Evolutionary conservation across 1,140 invertebrate species (phyloP), one percentile per base, ranked within the genome.

Genomic region (Drosophila guanche): DNA sequence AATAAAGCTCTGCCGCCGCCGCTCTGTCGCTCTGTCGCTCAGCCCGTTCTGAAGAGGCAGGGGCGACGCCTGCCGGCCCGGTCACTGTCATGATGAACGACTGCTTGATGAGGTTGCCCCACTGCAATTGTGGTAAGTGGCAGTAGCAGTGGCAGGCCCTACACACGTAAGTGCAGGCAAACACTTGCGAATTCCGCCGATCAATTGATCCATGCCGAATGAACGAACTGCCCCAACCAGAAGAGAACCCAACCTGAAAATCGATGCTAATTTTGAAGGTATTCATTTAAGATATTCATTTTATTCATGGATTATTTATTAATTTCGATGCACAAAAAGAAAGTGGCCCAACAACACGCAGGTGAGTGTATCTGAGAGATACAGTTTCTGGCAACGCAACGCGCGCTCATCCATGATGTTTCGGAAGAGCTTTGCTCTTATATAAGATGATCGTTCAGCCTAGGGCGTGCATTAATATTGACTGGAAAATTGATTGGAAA

Each of bases 1-100:
- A 89, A 88, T 88, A 89, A 75, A 79, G 75, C 43, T 20, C 16
- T 20, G 16, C 16, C 16, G 16, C 16, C 16, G n/a, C n/a, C n/a
- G n/a, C 40, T 42, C 47, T 41, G 54, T 41, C 66, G 56, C 46
- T 55, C 48, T 33, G 67, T 27, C 65, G 46, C 47, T 59, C 71
- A 40, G 62, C 22, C 41, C 29, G 29, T 33, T 33, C 52, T 25
- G 40, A 40, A n/a, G 14, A 14, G 29, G 7, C 16, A 52, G 56
- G 57, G 37, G 29, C 46, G 47, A 55, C 37, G 50, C 46, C 52
- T 25, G 37, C 45, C 50, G 58, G 61, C 46, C 58, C 63, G 75
- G 63, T 75, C 69, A 83, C 60, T 71, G 74, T 55, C 79, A 84
- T 78, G 74, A 75, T 59, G 70, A 76, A 53, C 66, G 54, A 37